Evolutionary conservation across 2,797 vertebrate species (phyloP).

Genomic region (Mallotus villosus): DNA sequence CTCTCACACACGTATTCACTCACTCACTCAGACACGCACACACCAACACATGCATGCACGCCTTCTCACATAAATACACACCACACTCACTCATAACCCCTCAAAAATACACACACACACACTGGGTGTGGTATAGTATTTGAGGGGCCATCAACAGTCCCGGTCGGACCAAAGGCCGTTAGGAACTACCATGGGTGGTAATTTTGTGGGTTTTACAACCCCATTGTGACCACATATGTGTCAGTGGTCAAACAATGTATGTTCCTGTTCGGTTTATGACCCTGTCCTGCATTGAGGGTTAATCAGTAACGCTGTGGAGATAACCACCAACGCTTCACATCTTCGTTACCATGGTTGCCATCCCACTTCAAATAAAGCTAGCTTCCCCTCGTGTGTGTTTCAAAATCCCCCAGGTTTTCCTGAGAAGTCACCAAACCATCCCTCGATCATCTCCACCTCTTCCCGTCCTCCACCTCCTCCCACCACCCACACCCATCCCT

Average conservation of each 20-base stretch:
- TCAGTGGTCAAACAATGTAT: not conserved
- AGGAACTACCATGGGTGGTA: not conserved
- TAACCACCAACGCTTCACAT: not conserved
- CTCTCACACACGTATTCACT: too few species aligned
- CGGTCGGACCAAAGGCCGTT: too few species aligned
- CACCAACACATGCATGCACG: too few species aligned
- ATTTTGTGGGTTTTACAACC: conserved; percentile 51
- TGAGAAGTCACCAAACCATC: too few species aligned
- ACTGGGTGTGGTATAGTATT: not conserved
- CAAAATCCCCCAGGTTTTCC: too few species aligned
- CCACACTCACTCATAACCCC: not conserved
- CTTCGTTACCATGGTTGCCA: not conserved
- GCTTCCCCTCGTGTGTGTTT: too few species aligned
- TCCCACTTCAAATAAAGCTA: not conserved
- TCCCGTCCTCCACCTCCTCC: not conserved
- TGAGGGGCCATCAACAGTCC: too few species aligned
- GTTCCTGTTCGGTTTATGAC: conserved; percentile 55
- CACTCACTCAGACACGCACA: not conserved
- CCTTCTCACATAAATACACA: not conserved
- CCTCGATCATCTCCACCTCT: too few species aligned
- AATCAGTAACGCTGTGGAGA: conserved; percentile 48
- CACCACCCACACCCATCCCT: not conserved
- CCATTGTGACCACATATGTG: not conserved
- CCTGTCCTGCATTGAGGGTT: conserved; percentile 18
- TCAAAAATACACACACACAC: not conserved